phyloP scores from a whole-genome alignment of 2,888 invertebrate species.

The Carabus problematicus region DNA sequence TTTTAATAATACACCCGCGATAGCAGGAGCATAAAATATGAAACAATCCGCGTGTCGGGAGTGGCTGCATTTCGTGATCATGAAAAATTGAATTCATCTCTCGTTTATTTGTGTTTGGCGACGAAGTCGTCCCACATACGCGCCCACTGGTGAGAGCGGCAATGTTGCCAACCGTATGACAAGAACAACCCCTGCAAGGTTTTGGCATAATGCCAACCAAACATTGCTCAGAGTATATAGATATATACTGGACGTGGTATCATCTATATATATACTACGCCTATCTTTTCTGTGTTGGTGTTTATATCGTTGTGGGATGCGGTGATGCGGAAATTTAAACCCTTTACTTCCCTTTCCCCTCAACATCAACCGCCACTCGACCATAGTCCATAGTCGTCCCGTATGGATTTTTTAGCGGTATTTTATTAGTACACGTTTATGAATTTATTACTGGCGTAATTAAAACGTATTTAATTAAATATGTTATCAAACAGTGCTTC shows the following conservation, averaged over 20 bases:
- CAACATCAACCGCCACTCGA: not conserved
- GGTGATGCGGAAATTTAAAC: conserved; percentile 27
- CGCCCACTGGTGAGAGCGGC: not conserved
- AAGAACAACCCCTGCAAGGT: conserved; percentile 8
- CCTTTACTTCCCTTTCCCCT: conserved; percentile 11
- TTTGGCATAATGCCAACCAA: conserved; percentile 7
- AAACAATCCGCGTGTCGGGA: conserved; percentile 26
- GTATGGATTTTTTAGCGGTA: too few relatives aligned
- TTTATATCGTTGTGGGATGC: conserved; percentile 26
- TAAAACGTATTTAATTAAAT: too few relatives aligned
- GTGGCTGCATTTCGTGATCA: not conserved
- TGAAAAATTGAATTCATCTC: conserved; percentile 35
- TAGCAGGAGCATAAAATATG: conserved; percentile 31
- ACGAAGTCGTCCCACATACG: conserved; percentile 3
- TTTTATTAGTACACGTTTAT: too few relatives aligned
- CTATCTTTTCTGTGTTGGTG: conserved; percentile 23
- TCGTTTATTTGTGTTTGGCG: conserved; percentile 30
- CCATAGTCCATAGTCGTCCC: not conserved
- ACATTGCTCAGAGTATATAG: not conserved
- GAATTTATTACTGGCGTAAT: too few relatives aligned
- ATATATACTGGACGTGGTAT: not conserved
- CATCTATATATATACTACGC: not conserved
- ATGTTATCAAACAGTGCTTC: too few relatives aligned
- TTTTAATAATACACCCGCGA: too few relatives aligned
- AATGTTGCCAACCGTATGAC: conserved; percentile 13